Conservation (phyloP, 2,797 vertebrate genomes). For the Pseudochirops cupreus region DNA sequence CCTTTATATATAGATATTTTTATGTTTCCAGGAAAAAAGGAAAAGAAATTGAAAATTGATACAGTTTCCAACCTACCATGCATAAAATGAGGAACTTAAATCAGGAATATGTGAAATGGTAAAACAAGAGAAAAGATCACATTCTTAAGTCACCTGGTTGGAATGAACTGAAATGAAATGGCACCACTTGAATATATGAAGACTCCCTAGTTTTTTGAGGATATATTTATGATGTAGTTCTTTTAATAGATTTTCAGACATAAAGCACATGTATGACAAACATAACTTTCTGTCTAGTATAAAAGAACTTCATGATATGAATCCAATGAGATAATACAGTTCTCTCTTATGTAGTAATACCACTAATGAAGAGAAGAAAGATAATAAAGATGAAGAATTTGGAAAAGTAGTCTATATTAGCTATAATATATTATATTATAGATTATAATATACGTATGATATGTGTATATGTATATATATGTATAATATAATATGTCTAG, state of each 20-base stretch:
- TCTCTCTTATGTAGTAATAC: fast-evolving
- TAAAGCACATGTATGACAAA: background rate
- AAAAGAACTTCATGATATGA: fast-evolving
- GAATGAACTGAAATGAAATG: background rate
- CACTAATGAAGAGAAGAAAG: background rate
- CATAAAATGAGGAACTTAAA: background rate
- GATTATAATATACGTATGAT: too few species aligned
- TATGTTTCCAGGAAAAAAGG: background rate
- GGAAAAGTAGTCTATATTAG: background rate
- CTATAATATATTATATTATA: background rate
- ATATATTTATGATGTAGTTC: background rate
- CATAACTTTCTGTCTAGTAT: background rate
- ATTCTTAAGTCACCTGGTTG: fast-evolving
- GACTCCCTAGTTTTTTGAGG: background rate
- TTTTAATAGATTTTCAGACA: background rate
- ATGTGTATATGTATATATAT: too few species aligned
- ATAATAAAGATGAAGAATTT: background rate
- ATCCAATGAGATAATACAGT: fast-evolving
- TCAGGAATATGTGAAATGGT: fast-evolving
- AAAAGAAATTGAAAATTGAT: fast-evolving
- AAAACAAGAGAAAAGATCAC: fast-evolving
- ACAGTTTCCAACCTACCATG: too few species aligned
- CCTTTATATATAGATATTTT: too few species aligned
- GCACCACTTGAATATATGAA: background rate
- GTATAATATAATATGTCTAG: background rate